These are phyloP conservation scores for Hymenopus coronatus DNA, from an alignment of 2,888 invertebrate species.

Conservation along the genomic window DNA sequence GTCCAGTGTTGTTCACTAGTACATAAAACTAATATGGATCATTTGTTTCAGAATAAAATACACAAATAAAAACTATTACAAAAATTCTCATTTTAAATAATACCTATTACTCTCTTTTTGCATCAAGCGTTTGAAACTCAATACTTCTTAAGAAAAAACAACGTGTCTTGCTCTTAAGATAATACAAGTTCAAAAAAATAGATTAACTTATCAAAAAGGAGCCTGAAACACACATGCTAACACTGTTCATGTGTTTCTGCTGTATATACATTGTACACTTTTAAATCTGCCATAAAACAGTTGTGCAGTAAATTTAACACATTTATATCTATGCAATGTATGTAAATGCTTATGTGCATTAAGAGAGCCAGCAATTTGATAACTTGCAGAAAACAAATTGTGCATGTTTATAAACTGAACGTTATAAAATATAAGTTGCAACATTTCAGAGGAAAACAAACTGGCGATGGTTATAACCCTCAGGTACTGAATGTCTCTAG, in stretches of 20 bases:
- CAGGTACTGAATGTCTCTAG: background rate
- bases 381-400: background rate
- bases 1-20: background rate
- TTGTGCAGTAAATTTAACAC: background rate
- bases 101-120: background rate
- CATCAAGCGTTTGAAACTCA: background rate
- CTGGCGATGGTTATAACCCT: background rate
- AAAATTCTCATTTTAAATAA: background rate
- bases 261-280: background rate
- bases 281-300: background rate
- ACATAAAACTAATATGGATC: background rate
- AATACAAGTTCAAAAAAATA: background rate
- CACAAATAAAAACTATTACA: background rate
- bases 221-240: background rate
- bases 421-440: too few species aligned
- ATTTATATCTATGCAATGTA: background rate
- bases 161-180: background rate
- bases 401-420: background rate
- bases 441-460: background rate
- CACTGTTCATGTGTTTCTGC: background rate
- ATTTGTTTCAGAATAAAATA: background rate
- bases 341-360: background rate
- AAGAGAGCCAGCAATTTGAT: background rate
- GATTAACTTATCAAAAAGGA: background rate
- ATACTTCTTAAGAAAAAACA: background rate